Evolutionary conservation across 2,888 invertebrate species (phyloP), one percentile per base, ranked within the genome.

Genomic region (Seira musarum): DNA sequence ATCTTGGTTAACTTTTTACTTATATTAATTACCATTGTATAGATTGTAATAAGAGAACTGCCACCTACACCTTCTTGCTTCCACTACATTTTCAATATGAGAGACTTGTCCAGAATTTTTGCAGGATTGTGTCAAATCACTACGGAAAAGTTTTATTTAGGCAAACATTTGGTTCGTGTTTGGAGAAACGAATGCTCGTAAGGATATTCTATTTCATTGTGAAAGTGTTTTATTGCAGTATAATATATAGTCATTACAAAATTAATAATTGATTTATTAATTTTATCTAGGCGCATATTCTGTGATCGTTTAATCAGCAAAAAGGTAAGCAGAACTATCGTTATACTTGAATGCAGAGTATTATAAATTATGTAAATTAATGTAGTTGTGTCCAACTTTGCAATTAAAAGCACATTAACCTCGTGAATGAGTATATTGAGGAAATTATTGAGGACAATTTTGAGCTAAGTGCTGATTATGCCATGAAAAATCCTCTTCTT

Each of bases 61-160:
- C 95, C 96, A 0, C 96, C 97, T 1, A 97, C 96, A 0, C 97
- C 97, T 0, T 93, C 94, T 3, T 96, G 96, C 89, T 97, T 97
- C 90, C 97, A 97, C 90, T 97, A 97, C 90, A 95, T 96, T 85
- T 97, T 97, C 90, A 97, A 97, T 89, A 92, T 97, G 89, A 92
- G 96, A 64, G 97, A 97, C 90, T 89, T 97, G 85, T 96, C 96
- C 0, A 92, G 96, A 76, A 93, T 97, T 82, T 93, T 93, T 85
- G 93, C 93, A 15, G 97, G 97, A 0, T 88, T 97, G 88, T 92
- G 94, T 74, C 92, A 94, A 81, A 95, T 94, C 10, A 92, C 93
- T 57, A 93, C 95, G 0, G 91, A 91, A 83, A 91, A 92, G 87
- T 95, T 94, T 89, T 91, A 91, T 69, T 92, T 91, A 73, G 89